Evolutionary conservation across 2,113 vertebrate species (phyloP).

Genomic region (Oreochromis spilurus): DNA sequence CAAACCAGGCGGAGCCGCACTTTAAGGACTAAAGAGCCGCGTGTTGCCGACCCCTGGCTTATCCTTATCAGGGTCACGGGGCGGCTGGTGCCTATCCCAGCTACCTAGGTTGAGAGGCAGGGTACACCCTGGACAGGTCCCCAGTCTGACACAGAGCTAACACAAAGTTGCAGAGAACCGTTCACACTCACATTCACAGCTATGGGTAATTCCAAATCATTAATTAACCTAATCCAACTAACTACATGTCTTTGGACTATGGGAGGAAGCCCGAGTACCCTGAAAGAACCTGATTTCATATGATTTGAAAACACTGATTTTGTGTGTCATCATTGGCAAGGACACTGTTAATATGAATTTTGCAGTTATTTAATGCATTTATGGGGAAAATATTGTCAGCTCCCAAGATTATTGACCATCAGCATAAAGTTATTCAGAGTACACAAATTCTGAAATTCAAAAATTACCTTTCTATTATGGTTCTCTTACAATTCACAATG

Average conservation of each 20-base stretch:
- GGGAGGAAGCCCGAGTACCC: background rate
- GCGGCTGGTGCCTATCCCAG: background rate
- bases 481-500: background rate
- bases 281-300: background rate
- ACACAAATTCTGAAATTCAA: background rate
- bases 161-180: background rate
- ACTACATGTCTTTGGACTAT: background rate
- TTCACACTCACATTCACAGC: background rate
- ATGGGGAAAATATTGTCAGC: background rate
- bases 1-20: too few species aligned
- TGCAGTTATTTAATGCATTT: background rate
- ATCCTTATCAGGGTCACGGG: background rate
- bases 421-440: background rate
- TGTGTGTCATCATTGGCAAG: background rate
- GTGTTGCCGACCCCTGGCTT: background rate
- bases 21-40: too few species aligned
- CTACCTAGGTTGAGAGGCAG: background rate
- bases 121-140: background rate
- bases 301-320: background rate
- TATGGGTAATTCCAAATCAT: fast-evolving
- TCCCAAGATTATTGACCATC: background rate
- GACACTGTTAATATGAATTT: background rate
- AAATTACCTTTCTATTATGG: background rate
- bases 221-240: background rate
- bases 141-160: background rate